phyloP scores from a whole-genome alignment of 92 coral and sea anemone genomes.

The Desmophyllum pertusum region DNA sequence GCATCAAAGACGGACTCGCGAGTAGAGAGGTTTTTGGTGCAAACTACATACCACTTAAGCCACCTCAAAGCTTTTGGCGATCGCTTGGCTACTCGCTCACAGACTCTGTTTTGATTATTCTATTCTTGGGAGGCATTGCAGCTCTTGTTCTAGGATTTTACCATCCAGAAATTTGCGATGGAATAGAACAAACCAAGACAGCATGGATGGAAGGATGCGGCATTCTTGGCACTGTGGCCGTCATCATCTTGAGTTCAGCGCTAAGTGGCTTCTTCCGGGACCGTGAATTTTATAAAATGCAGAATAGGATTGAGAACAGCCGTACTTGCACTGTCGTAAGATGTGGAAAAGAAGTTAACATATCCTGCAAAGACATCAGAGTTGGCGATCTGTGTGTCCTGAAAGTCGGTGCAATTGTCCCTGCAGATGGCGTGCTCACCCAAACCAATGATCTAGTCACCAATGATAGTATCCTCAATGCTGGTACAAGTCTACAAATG shows the following conservation, averaged over 20 bases:
- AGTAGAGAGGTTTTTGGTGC: conserved; percentile 65
- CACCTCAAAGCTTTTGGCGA: conserved; percentile 55
- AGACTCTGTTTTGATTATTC: conserved; percentile 58
- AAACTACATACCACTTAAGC: conserved; percentile 53
- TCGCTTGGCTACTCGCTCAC: conserved; percentile 66
- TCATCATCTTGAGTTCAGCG: conserved; percentile 67
- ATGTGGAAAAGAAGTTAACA: conserved; percentile 56
- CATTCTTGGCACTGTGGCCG: conserved; percentile 72
- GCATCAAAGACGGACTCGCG: conserved; percentile 62
- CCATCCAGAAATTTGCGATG: conserved; percentile 77
- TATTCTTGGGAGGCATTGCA: conserved; percentile 62
- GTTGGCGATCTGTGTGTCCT: conserved; percentile 83
- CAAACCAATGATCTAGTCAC: conserved; percentile 73
- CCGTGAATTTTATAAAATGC: conserved; percentile 52
- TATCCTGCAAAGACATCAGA: conserved; percentile 63
- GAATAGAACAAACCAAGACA: conserved; percentile 57
- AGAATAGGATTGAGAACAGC: conserved; percentile 56
- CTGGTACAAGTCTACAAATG: neutral
- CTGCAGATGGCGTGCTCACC: conserved; percentile 82
- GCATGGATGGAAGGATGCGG: conserved; percentile 92
- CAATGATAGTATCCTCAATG: conserved; percentile 57
- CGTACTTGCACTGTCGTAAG: conserved; percentile 72
- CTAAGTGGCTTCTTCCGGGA: conserved; percentile 79
- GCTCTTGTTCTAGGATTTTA: conserved; percentile 67
- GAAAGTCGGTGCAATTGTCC: conserved; percentile 71